These are phyloP conservation scores for Grammomys surdaster DNA, from an alignment of 2,113 vertebrate species.

Conservation along the genomic window DNA sequence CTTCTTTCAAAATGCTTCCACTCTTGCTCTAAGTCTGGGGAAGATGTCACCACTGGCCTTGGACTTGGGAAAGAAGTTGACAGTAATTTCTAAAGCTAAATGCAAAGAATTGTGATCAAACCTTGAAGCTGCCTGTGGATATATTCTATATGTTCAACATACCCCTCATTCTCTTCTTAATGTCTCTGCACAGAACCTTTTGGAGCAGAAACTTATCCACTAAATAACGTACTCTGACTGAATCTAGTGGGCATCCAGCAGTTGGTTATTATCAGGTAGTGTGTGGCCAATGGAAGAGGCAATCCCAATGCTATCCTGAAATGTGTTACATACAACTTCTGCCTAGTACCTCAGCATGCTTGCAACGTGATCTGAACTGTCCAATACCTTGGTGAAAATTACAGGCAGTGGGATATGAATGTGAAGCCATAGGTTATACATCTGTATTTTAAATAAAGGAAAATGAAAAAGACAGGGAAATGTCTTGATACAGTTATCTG, in stretches of 20 bases:
- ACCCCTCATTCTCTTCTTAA: neutral
- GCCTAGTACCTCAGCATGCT: accelerated
- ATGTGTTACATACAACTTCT: neutral
- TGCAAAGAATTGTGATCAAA: neutral
- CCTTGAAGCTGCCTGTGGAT: neutral
- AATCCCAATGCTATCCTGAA: neutral
- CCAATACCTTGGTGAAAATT: neutral
- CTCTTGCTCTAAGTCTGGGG: neutral
- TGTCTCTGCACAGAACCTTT: neutral
- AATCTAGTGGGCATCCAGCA: neutral
- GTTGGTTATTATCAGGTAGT: neutral
- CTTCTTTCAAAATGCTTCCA: neutral
- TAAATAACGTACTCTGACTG: neutral
- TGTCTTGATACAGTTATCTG: conserved; percentile 19
- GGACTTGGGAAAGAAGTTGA: neutral
- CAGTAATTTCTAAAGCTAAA: neutral
- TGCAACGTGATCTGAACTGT: neutral
- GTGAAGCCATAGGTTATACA: neutral
- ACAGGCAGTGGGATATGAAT: neutral
- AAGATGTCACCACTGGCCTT: neutral
- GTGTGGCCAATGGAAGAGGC: neutral
- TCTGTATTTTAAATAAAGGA: conserved; percentile 28
- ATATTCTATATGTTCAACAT: neutral
- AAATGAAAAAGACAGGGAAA: neutral
- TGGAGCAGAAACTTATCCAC: neutral